Conservation (phyloP, 2,113 vertebrate genomes). For the Zapornia atra region DNA sequence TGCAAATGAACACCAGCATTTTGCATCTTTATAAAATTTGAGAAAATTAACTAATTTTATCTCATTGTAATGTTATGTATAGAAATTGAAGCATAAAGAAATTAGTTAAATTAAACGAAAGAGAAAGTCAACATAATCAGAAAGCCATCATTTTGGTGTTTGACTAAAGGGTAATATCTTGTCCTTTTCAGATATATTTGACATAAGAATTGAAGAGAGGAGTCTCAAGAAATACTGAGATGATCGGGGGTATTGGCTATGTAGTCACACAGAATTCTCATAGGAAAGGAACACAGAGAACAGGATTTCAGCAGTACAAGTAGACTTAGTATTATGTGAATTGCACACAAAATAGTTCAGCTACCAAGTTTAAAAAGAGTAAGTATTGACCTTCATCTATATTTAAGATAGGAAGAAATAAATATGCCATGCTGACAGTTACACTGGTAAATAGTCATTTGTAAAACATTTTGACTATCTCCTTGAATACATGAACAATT, state of each 20-base stretch:
- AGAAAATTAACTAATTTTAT: background rate
- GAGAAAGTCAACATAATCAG: background rate
- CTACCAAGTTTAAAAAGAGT: background rate
- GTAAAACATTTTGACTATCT: background rate
- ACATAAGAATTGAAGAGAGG: background rate
- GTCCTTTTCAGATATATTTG: background rate
- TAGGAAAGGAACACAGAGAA: background rate
- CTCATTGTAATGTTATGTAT: background rate
- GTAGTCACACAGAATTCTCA: background rate
- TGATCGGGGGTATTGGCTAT: fast-evolving
- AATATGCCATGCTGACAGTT: background rate
- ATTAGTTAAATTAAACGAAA: background rate
- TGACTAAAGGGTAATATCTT: background rate
- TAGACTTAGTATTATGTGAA: background rate
- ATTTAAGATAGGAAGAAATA: background rate
- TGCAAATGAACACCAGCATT: background rate
- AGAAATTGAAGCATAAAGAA: background rate
- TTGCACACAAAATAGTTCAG: background rate
- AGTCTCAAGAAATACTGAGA: background rate
- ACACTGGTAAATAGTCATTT: background rate
- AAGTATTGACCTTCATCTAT: background rate
- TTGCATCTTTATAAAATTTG: background rate
- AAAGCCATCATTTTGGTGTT: background rate
- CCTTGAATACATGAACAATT: background rate
- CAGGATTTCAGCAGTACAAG: background rate